A percentile compares a stretch with the other conserved stretches of the same genome.
Conservation (phyloP, 2,113 vertebrate species). For the Uria aalge region DNA sequence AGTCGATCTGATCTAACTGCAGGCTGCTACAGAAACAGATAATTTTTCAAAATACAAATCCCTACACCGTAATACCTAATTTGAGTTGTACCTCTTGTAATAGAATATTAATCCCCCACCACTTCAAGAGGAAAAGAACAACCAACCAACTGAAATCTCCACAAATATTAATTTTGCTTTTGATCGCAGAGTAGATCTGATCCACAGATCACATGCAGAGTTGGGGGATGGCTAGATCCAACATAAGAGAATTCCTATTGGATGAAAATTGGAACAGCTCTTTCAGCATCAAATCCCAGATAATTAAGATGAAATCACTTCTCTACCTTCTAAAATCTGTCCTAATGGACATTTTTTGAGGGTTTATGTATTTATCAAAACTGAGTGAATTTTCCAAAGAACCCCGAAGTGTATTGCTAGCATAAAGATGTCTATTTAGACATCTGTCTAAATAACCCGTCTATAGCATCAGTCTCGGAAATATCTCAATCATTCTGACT, state of each 20-base stretch:
- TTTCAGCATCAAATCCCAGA: not conserved
- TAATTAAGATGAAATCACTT: not conserved
- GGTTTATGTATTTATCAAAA: not conserved
- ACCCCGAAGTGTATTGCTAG: fast-evolving
- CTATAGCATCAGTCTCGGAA: not conserved
- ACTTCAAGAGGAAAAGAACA: not conserved
- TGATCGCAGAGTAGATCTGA: not conserved
- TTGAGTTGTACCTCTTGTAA: not conserved
- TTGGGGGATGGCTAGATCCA: not conserved
- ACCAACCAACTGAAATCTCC: not conserved
- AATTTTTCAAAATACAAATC: not conserved
- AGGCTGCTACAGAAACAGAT: not conserved
- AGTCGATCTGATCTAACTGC: not conserved
- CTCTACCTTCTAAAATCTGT: not conserved
- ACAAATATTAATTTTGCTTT: not conserved
- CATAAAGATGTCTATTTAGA: not conserved
- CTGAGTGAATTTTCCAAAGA: not conserved
- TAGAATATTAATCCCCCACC: not conserved
- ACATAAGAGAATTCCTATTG: not conserved
- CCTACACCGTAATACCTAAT: not conserved
- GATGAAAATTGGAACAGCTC: not conserved
- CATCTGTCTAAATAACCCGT: not conserved
- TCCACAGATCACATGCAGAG: not conserved
- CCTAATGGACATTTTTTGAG: not conserved
- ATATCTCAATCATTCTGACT: not conserved